Evolutionary conservation across 2,888 invertebrate genomes (phyloP), one percentile per base, ranked within the genome.

Genomic region (Tromatobia lineatoria): DNA sequence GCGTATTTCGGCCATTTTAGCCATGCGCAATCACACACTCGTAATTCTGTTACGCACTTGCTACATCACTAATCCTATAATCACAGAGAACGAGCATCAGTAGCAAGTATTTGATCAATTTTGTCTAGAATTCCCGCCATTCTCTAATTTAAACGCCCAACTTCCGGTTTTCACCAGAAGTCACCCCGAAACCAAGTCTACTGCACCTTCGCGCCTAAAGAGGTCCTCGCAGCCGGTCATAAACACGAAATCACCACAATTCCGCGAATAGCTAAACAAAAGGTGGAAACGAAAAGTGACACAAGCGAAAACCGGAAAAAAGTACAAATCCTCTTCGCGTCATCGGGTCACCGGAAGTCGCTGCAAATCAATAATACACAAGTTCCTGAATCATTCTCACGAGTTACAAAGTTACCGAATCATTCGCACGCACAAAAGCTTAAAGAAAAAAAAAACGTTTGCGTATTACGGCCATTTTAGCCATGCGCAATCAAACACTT

Each of bases 401-500:
- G 1, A 18, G 2, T 0, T 23, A 45, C 52, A 23, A 29, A 11
- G 18, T 54, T n/a, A 13, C 29, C 15, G 0, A 2, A 15, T 34
- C 20, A 11, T 20, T 45, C 66, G 66, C 20, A 10, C 8, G 20
- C 11, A 38, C 2, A 34, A 64, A 23, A 3, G 13, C 18, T 47
- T 20, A 23, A 64, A 25, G 38, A n/a, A n/a, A n/a, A 34, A 54
- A 52, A 23, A 18, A 20, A 23, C 3, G 23, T 29, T 59, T 29
- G 45, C 29, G 0, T 54, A 38, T 13, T 50, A 64, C 79, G 78
- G 82, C 82, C 82, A 82, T 85, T 82, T 85, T 85, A 74, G 83
- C 74, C 90, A 88, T 90, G 90, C 90, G 90, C 88, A 84, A 77
- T 86, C 69, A 61, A 79, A 50, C 61, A 76, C 73, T 79, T 57